Conservation (phyloP, 1,140 invertebrate genomes). For the Drosophila punjabiensis region DNA sequence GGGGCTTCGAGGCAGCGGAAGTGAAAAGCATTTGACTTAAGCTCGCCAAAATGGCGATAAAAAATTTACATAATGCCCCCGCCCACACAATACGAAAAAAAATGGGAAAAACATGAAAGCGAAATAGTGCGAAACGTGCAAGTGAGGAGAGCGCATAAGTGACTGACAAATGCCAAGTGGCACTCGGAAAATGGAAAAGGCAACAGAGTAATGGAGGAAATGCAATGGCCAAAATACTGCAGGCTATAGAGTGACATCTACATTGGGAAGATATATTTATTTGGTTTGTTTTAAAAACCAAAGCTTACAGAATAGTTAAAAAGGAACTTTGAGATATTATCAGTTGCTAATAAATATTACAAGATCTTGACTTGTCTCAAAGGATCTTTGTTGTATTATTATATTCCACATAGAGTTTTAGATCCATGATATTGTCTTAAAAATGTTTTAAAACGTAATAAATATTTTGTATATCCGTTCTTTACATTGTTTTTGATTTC, state of each 20-base stretch:
- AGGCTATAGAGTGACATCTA: too few relatives aligned
- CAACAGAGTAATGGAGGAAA: slow-evolving; percentile 4
- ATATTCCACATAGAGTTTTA: too few relatives aligned
- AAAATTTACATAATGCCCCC: slow-evolving; percentile 50
- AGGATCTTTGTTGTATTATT: too few relatives aligned
- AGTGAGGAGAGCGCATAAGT: slow-evolving; percentile 24
- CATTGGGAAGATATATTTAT: not conserved
- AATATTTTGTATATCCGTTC: too few relatives aligned
- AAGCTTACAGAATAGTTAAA: not conserved
- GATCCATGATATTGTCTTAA: too few relatives aligned
- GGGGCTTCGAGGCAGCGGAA: slow-evolving; percentile 8
- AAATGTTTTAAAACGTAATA: too few relatives aligned
- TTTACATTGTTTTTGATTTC: too few relatives aligned
- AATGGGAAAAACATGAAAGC: slow-evolving; percentile 27
- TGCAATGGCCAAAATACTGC: slow-evolving; percentile 4
- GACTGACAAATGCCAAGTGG: slow-evolving; percentile 45
- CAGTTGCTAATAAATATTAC: not conserved
- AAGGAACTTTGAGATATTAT: not conserved
- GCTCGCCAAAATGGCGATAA: slow-evolving; percentile 52
- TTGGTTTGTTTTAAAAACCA: not conserved
- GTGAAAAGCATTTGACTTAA: slow-evolving; percentile 39
- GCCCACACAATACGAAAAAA: not conserved
- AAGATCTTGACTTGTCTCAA: not conserved
- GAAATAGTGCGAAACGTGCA: slow-evolving; percentile 21
- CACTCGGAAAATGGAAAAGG: slow-evolving; percentile 30